These are phyloP conservation scores for Hypolimnas misippus DNA, from an alignment of 2,888 invertebrate species.

Conservation along the genomic window DNA sequence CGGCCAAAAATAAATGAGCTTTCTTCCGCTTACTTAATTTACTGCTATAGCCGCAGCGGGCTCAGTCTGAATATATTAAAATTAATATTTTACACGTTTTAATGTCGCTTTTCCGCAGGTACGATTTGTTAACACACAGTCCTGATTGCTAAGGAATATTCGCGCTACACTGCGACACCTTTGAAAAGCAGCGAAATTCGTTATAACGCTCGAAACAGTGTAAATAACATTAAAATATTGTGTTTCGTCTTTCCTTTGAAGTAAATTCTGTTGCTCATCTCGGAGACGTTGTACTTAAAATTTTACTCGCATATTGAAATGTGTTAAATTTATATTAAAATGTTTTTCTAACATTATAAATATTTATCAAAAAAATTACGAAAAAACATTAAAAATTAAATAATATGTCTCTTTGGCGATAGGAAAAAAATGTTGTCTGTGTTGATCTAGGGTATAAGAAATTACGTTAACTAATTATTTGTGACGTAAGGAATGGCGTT, in stretches of 20 bases:
- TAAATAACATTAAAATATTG: slow-evolving; percentile 18
- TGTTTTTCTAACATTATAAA: no score
- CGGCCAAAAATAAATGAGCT: slow-evolving; percentile 83
- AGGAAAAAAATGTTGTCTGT: neutral
- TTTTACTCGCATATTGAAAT: neutral
- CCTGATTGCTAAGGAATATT: slow-evolving; percentile 32
- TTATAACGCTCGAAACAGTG: slow-evolving; percentile 13
- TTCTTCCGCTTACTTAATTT: slow-evolving; percentile 83
- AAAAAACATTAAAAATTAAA: neutral
- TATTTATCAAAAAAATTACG: neutral
- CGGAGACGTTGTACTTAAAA: slow-evolving; percentile 8
- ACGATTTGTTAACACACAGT: slow-evolving; percentile 68
- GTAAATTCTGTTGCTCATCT: slow-evolving; percentile 10
- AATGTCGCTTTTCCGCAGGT: slow-evolving; percentile 60
- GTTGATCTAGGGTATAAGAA: neutral
- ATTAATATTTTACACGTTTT: slow-evolving; percentile 75
- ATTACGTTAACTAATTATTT: neutral
- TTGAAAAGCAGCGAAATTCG: slow-evolving; percentile 13
- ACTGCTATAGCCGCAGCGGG: slow-evolving; percentile 69
- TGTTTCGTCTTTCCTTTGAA: slow-evolving; percentile 14
- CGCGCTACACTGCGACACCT: slow-evolving; percentile 25
- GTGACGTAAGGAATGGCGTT: neutral
- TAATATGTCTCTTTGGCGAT: neutral
- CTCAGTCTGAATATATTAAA: slow-evolving; percentile 77
- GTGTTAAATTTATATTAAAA: neutral